Evolutionary conservation across 2,113 vertebrate species (phyloP), one percentile per base, ranked within the genome.

Genomic region (Prunella himalayana): DNA sequence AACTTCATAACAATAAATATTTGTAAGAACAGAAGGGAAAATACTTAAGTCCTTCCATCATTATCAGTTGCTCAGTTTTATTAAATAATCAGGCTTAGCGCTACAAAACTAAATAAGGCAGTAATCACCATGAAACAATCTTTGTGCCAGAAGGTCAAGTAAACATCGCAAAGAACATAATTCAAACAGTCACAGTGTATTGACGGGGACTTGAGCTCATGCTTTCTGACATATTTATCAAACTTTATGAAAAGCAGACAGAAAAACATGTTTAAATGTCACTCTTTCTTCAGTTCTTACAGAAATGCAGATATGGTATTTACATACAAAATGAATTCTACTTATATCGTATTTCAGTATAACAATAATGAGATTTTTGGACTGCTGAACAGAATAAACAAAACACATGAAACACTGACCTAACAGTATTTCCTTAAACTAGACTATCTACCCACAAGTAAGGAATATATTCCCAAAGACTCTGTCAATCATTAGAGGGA

Each of bases 41-140:
- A 86, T 78, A 92, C 33, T 87, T 83, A 86, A 3, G 31, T 66
- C 49, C 24, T 77, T 86, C 39, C 50, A 82, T 85, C 64, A 68
- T 64, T 90, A 94, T 88, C 59, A 93, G 47, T 59, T 47, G 25
- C 47, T 68, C 16, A 20, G 39, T 76, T 94, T 86, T 59, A 88
- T 80, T 70, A 71, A 90, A 93, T 75, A 81, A 63, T 66, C n/a
- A 83, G 35, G 15, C 60, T 81, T 75, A 81, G 60, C 35, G 82
- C 30, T 28, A 75, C 49, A 75, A 47, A 92, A 93, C 90, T 91
- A 95, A 96, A 88, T 94, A 96, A 96, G 85, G 93, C 56, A 96
- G 68, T 60, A 90, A 83, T 33, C 64, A 77, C 53, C 47, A 90
- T 9, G 18, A 86, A 60, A 63, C 1, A 0, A 92, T 90, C 56